Percentiles rank a stretch among this genome's conserved stretches.
Conservation (phyloP, 2,113 vertebrate genomes). For the Eclectus roratus region DNA sequence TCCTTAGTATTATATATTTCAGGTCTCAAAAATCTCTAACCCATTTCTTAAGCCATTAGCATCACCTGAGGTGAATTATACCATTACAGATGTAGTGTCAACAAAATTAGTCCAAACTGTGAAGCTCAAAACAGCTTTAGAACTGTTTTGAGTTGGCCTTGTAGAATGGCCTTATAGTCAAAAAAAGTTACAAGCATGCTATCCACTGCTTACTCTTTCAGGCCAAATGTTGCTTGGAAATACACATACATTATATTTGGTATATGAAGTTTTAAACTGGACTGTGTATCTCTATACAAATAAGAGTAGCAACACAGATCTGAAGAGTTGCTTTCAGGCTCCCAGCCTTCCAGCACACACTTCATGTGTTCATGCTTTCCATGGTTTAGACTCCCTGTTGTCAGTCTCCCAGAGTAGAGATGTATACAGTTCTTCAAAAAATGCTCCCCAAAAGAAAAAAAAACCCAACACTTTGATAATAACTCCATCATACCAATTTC, state of each 20-base stretch:
- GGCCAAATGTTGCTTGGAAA: not conserved
- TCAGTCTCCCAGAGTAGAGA: not conserved
- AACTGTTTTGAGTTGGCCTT: not conserved
- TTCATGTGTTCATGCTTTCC: not conserved
- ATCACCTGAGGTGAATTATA: not conserved
- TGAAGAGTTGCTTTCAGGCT: not conserved
- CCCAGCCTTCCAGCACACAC: not conserved
- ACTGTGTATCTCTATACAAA: not conserved
- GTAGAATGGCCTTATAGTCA: not conserved
- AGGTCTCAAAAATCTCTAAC: not conserved
- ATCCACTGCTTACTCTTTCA: not conserved
- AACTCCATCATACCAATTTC: not conserved
- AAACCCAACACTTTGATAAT: not conserved
- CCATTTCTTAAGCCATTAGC: not conserved
- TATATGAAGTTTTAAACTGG: not conserved
- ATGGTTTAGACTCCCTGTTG: not conserved
- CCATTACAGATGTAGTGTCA: not conserved
- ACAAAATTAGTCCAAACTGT: not conserved
- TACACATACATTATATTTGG: not conserved
- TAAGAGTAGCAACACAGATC: not conserved
- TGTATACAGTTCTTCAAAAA: not conserved
- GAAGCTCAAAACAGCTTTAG: not conserved
- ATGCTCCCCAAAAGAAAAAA: not conserved
- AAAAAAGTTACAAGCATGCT: not conserved
- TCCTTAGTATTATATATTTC: not conserved